Evolutionary conservation across 2,113 vertebrate genomes (phyloP), one percentile per base, ranked within the genome.

Genomic region (Emydocephalus ijimae): DNA sequence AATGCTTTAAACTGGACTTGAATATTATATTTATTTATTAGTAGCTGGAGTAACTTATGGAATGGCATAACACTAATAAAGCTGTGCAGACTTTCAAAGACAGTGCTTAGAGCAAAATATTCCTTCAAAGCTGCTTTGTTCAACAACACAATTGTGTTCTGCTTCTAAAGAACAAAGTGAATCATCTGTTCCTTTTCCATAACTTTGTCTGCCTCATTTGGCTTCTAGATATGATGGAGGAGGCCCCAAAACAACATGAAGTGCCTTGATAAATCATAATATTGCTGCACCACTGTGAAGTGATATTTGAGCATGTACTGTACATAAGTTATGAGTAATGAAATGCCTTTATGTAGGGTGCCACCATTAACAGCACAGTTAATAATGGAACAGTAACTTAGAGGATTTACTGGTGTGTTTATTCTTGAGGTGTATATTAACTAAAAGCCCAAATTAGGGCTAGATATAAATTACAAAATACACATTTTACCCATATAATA

Each of bases 11-110:
- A 52, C 50, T n/a, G 50, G 15, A 87, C 50, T 52, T 87, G 48
- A n/a, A 87, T 87, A 29, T 54, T 87, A n/a, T n/a, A 87, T 87
- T 87, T 87, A 50, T 87, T n/a, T 87, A 52, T 87, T 50, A 87
- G 50, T n/a, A 50, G 15, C 26, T 29, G 12, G 29, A 48, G 50
- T 50, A 87, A 87, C 2, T 8, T 54, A 54, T 54, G 52, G n/a
- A n/a, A 29, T 87, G 26, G 48, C 6, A 54, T 54, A 52, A 87
- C 7, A 48, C 24, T 50, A 43, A 81, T 43, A 81, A 81, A 43
- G 7, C 74, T 81, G 34, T 81, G 18, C 18, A 81, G 34, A 43
- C 34, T 81, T 81, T 43, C 34, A 81, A 81, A 81, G 18, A 81
- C 15, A 43, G 20, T 81, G 7, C 34, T 81, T 81, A 21, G 74